These are phyloP conservation scores for Mola mola DNA, from an alignment of 2,113 vertebrate genomes.

Conservation along the genomic window DNA sequence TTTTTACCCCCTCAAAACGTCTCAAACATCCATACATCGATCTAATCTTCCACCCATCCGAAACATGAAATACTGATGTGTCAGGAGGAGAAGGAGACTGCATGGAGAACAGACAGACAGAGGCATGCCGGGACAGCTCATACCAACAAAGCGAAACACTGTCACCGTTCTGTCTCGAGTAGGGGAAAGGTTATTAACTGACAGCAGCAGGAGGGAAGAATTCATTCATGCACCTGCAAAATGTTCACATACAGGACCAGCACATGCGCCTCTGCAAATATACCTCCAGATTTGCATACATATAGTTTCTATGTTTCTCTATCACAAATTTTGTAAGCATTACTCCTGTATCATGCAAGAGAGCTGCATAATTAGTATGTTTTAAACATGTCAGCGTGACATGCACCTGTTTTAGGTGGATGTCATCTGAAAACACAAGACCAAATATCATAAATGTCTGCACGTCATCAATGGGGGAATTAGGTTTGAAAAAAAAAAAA, in stretches of 20 bases:
- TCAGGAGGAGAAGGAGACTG: neutral
- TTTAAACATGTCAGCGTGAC: too few species aligned
- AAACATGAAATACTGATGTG: neutral
- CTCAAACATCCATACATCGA: neutral
- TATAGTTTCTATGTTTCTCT: neutral
- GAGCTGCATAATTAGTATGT: too few species aligned
- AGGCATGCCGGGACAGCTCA: slow-evolving; percentile 32
- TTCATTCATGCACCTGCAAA: slow-evolving; percentile 7
- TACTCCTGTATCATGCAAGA: too few species aligned
- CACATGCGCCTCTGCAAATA: too few species aligned
- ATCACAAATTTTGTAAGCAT: too few species aligned
- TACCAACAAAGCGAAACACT: neutral
- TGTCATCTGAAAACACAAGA: too few species aligned
- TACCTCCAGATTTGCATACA: slow-evolving; percentile 8
- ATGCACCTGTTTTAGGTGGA: too few species aligned
- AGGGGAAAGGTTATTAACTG: slow-evolving; percentile 12
- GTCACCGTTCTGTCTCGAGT: neutral
- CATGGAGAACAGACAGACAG: neutral
- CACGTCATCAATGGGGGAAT: too few species aligned
- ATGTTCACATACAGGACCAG: neutral
- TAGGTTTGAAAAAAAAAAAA: too few species aligned
- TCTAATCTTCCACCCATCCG: neutral
- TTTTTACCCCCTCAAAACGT: too few species aligned
- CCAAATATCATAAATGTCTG: too few species aligned
- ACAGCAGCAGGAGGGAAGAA: neutral